phyloP scores from a whole-genome alignment of 2,888 invertebrate species.

The Emesis furor region DNA sequence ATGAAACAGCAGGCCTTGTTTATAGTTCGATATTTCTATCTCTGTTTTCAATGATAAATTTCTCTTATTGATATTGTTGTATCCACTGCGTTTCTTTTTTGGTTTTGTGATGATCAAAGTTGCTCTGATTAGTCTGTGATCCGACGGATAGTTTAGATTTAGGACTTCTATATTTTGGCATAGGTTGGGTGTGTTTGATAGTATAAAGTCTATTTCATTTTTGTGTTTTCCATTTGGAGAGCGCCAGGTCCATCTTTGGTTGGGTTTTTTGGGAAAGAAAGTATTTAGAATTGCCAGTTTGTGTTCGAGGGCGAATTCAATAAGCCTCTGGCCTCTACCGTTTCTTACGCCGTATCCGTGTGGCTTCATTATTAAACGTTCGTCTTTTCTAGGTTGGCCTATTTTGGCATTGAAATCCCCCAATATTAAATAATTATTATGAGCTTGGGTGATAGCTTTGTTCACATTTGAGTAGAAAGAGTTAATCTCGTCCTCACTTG shows the following conservation, averaged over 20 bases:
- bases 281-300: neutral
- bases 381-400: neutral
- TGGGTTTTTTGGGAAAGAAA: neutral
- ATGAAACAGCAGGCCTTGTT: too few species aligned
- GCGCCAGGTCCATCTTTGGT: too few species aligned
- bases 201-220: constrained; percentile 66
- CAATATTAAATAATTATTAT: neutral
- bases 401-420: too few species aligned
- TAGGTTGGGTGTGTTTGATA: constrained; percentile 54
- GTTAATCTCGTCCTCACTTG: constrained; percentile 56
- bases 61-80: neutral
- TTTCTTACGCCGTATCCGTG: neutral
- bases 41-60: too few species aligned
- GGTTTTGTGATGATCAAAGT: neutral
- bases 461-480: neutral
- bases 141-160: constrained; percentile 50
- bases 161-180: constrained; percentile 58
- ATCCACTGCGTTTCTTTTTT: constrained; percentile 34
- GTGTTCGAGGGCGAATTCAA: neutral
- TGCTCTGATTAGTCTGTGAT: constrained; percentile 51
- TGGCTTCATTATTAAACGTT: neutral
- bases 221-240: constrained; percentile 20
- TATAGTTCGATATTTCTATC: neutral
- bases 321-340: neutral
- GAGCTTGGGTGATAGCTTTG: neutral